Evolutionary conservation across 2,797 vertebrate genomes (phyloP).

Genomic region (Anguilla anguilla): DNA sequence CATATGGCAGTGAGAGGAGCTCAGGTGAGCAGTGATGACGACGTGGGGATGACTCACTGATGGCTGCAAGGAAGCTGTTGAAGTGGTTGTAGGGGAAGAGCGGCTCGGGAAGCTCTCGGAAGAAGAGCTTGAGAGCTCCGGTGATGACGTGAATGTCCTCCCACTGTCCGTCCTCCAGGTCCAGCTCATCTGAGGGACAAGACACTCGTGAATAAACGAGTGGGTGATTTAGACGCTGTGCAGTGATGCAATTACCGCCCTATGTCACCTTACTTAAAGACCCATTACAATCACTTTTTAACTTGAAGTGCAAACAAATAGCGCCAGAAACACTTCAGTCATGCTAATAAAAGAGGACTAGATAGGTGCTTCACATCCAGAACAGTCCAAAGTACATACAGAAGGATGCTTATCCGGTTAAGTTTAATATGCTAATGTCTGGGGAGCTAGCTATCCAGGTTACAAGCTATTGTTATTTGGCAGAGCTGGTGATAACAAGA

Average conservation of each 20-base stretch:
- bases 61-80: constrained; percentile 79
- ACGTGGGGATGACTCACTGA: constrained; percentile 69
- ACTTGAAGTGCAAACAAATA: background rate
- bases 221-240: background rate
- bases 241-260: background rate
- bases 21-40: background rate
- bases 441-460: no score
- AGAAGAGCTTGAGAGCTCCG: constrained; percentile 91
- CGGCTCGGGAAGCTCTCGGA: constrained; percentile 89
- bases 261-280: background rate
- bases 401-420: no score
- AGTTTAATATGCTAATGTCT: no score
- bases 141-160: constrained; percentile 94
- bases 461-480: no score
- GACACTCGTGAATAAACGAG: background rate
- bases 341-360: background rate
- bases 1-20: background rate
- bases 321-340: background rate
- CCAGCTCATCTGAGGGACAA: constrained; percentile 80
- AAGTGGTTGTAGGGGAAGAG: constrained; percentile 89
- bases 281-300: background rate
- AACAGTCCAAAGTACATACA: background rate
- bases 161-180: constrained; percentile 91
- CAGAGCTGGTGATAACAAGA: no score
- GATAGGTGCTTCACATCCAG: background rate